phyloP scores from a whole-genome alignment of 2,888 invertebrate genomes.

The Polydesmus complanatus region DNA sequence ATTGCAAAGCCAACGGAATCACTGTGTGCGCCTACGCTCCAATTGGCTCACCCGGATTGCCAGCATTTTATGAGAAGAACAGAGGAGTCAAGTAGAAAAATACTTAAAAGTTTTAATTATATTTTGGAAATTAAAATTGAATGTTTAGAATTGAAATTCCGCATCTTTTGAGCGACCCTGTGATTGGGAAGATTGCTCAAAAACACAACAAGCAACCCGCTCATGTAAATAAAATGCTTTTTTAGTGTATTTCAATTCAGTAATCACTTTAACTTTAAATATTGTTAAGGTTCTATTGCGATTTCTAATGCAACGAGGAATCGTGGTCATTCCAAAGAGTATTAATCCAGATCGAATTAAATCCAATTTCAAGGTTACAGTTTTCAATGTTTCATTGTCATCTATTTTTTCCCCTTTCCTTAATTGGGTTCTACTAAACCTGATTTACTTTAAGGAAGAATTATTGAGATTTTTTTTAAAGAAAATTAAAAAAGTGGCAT shows the following conservation, averaged over 20 bases:
- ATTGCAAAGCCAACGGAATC: slow-evolving; percentile 27
- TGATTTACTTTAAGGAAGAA: no score
- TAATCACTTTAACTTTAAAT: slow-evolving; percentile 11
- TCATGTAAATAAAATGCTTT: slow-evolving; percentile 22
- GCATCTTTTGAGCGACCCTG: slow-evolving; percentile 12
- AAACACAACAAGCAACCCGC: slow-evolving; percentile 23
- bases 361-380: slow-evolving; percentile 28
- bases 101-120: not conserved
- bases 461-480: no score
- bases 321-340: slow-evolving; percentile 29
- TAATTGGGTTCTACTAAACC: no score
- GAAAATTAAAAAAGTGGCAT: no score
- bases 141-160: slow-evolving; percentile 12
- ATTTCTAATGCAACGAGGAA: slow-evolving; percentile 26
- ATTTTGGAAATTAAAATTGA: no score
- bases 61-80: slow-evolving; percentile 20
- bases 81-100: not conserved
- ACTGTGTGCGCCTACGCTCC: slow-evolving; percentile 30
- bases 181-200: slow-evolving; percentile 17
- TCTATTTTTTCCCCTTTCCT: not conserved
- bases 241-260: not conserved
- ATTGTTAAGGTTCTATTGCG: slow-evolving; percentile 21
- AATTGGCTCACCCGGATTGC: slow-evolving; percentile 29
- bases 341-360: slow-evolving; percentile 24
- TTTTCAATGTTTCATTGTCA: no score